Base-by-base conservation (phyloP, 2,888 invertebrate genomes). In the Ophion slaviceki region DNA sequence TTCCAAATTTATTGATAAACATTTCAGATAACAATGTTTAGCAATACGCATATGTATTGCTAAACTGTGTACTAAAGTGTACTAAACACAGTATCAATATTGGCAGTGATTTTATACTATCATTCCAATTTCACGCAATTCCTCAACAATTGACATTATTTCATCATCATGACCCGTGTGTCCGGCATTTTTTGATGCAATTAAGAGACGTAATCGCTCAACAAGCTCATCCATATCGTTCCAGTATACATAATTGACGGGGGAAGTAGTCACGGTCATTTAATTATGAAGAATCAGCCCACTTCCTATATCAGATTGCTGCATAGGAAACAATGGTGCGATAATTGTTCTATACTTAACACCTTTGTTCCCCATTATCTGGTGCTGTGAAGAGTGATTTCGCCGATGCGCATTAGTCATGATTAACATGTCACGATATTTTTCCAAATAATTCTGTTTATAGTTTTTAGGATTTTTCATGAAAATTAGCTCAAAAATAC, bases 91-190 rank as follows among this genome's bases (percentile, higher is more conserved):
- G 4, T 53, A 53, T 14, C 53, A 53, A 14, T 53, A 14, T 10
- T 47, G 1, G 11, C 14, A 47, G 10, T 10, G 47, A 47, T 24
- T 53, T 53, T 53, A 53, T 53, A 59, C 72, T 24, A 78, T 78
- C 1, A 59, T 14, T 7, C n/a, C n/a, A 24, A 0, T 32, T 59
- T 78, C 67, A 10, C 59, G 57, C 11, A 68, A 68, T 45, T 78
- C 77, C 40, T 68, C 77, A 10, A 78, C 6, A 20, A 78, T 68
- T 5, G 68, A 40, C 53, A 76, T 67, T 66, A 66, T 76, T 57
- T 66, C 76, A 67, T 76, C 67, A n/a, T 66, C 32, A 57, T 76
- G 76, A 28, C 76, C 36, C 1, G 66, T 76, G n/a, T 76, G 47
- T n/a, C 76, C 76, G 0, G 76, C 53, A 53, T 76, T 17, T 53